Evolutionary conservation across 1,140 invertebrate species (phyloP).

Genomic region (Oryctes rhinoceros): DNA sequence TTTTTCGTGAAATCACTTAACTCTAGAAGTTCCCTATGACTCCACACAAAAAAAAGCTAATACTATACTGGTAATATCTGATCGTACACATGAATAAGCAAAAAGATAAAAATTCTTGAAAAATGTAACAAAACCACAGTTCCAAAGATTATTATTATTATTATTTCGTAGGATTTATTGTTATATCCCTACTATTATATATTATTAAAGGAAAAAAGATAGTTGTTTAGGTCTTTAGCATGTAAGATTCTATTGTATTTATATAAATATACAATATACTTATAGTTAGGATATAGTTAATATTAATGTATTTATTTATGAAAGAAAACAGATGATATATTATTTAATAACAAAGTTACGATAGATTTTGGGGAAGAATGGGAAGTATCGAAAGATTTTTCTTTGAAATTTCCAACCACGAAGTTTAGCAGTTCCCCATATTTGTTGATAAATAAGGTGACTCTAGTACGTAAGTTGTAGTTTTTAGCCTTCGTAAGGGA

Average conservation of each 20-base stretch:
- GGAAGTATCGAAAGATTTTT: no score
- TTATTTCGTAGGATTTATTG: neutral
- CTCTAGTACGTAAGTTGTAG: no score
- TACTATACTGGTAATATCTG: neutral
- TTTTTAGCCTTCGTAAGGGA: no score
- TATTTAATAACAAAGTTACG: no score
- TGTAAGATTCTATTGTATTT: neutral
- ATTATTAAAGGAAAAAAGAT: slow-evolving; percentile 15
- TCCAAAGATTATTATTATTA: slow-evolving; percentile 30
- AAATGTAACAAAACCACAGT: slow-evolving; percentile 3
- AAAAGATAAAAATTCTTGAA: neutral
- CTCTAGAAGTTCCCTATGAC: slow-evolving; percentile 5
- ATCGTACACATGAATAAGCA: slow-evolving; percentile 5
- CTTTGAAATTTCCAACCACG: no score
- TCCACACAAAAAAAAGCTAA: slow-evolving; percentile 1
- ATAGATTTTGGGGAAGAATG: no score
- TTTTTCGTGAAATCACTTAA: slow-evolving; percentile 53
- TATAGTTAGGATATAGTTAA: neutral
- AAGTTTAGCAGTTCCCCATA: no score
- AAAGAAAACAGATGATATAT: slow-evolving; percentile 8
- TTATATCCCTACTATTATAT: neutral
- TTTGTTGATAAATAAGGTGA: no score
- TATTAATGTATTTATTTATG: slow-evolving; percentile 14
- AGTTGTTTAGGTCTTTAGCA: neutral
- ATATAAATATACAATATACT: neutral